phyloP scores from a whole-genome alignment of 2,888 invertebrate genomes.

The Stenodera caucasica region DNA sequence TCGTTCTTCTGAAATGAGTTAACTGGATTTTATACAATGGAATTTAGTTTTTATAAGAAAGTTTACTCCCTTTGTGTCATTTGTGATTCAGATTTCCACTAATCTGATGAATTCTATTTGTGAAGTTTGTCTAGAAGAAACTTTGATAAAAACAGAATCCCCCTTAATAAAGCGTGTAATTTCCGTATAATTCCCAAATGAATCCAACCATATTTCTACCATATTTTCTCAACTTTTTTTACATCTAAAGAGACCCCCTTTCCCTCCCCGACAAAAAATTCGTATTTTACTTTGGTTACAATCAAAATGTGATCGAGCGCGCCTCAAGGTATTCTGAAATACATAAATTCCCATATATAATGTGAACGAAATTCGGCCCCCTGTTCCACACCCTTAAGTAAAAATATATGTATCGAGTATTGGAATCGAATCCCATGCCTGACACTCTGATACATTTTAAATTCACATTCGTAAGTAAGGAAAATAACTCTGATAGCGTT shows the following conservation, averaged over 20 bases:
- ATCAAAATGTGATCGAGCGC: slow-evolving; percentile 54
- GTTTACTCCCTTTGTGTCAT: slow-evolving; percentile 47
- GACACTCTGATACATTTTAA: slow-evolving; percentile 55
- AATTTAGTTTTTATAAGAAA: slow-evolving; percentile 48
- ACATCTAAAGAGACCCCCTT: background rate
- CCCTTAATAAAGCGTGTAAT: background rate
- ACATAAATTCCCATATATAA: slow-evolving; percentile 55
- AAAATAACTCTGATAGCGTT: slow-evolving; percentile 44
- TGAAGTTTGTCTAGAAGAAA: slow-evolving; percentile 20
- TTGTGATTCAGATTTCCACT: slow-evolving; percentile 49
- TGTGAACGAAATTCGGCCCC: slow-evolving; percentile 43
- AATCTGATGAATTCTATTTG: slow-evolving; percentile 37
- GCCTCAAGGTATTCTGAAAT: slow-evolving; percentile 55
- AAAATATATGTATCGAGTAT: slow-evolving; percentile 57
- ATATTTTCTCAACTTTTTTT: background rate
- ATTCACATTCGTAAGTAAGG: slow-evolving; percentile 54
- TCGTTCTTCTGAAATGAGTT: slow-evolving; percentile 49
- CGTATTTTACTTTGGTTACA: slow-evolving; percentile 45
- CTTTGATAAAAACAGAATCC: background rate
- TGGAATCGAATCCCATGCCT: slow-evolving; percentile 54
- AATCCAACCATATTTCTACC: background rate
- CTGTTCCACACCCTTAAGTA: slow-evolving; percentile 55
- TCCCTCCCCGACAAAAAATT: background rate
- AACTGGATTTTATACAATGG: slow-evolving; percentile 51
- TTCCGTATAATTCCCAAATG: background rate